phyloP scores from a whole-genome alignment of 2,888 invertebrate genomes.

The Stenodera caucasica region DNA sequence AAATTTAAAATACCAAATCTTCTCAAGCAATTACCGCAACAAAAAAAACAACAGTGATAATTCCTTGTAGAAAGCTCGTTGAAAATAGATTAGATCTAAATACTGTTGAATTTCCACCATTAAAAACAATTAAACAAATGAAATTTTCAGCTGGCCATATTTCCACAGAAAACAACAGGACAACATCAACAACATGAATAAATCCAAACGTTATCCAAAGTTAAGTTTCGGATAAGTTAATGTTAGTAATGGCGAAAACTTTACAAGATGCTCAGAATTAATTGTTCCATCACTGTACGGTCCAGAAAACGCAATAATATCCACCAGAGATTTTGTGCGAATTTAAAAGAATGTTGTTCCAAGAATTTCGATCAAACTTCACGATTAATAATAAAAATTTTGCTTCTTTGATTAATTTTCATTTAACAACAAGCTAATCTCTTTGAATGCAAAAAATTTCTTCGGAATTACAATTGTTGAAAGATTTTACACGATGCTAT shows the following conservation, averaged over 20 bases:
- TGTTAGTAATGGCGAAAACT: slow-evolving; percentile 81
- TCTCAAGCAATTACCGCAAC: too few species aligned
- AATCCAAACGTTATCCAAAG: slow-evolving; percentile 18
- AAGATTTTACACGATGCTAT: background rate
- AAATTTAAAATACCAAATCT: too few species aligned
- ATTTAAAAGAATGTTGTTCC: background rate
- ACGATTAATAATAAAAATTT: too few species aligned
- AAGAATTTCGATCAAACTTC: background rate
- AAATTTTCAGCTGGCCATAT: slow-evolving; percentile 8
- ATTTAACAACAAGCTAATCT: too few species aligned
- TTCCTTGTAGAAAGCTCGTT: too few species aligned
- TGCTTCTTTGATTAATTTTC: too few species aligned
- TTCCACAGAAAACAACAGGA: slow-evolving; percentile 14
- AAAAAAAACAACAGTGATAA: too few species aligned
- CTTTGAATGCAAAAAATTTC: too few species aligned
- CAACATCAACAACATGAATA: slow-evolving; percentile 12
- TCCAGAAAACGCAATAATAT: slow-evolving; percentile 69
- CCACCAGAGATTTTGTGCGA: slow-evolving; percentile 16
- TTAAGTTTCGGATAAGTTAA: slow-evolving; percentile 80
- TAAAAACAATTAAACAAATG: background rate
- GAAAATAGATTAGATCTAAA: too few species aligned
- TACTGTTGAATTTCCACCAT: too few species aligned
- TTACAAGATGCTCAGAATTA: slow-evolving; percentile 81
- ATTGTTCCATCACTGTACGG: slow-evolving; percentile 84
- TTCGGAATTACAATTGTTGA: background rate